Conservation (phyloP, 2,888 invertebrate species). For the Myathropa florea region DNA sequence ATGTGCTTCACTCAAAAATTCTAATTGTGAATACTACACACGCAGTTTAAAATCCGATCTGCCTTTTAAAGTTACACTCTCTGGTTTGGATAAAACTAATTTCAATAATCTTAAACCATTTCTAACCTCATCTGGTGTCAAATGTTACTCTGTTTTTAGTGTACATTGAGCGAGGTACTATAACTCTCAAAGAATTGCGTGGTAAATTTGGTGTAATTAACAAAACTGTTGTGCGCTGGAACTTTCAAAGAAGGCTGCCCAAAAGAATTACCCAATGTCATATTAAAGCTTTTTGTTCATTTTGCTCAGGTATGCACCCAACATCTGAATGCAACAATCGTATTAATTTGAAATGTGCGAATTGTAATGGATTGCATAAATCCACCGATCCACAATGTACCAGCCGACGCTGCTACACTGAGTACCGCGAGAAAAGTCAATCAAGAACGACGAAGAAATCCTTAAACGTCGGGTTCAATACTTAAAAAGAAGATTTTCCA, state of each 20-base stretch:
- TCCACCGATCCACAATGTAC: constrained; percentile 24
- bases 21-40: constrained; percentile 26
- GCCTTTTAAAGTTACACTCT: too few relatives aligned
- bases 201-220: background rate
- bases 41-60: too few relatives aligned
- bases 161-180: constrained; percentile 19
- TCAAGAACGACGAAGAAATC: background rate
- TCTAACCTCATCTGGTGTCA: constrained; percentile 16
- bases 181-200: constrained; percentile 14
- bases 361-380: constrained; percentile 29
- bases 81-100: constrained; percentile 27
- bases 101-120: constrained; percentile 6
- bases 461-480: background rate
- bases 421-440: constrained; percentile 8
- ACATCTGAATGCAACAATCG: background rate
- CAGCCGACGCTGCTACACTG: constrained; percentile 13
- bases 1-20: background rate
- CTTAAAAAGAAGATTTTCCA: constrained; percentile 8
- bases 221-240: constrained; percentile 28
- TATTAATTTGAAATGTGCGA: background rate
- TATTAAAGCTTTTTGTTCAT: constrained; percentile 23
- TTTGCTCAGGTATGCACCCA: constrained; percentile 12
- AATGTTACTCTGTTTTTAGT: constrained; percentile 20
- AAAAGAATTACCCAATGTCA: constrained; percentile 32
- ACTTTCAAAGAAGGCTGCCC: constrained; percentile 24